These are phyloP conservation scores for Struthio camelus DNA, from an alignment of 2,113 vertebrate genomes.

Conservation along the genomic window DNA sequence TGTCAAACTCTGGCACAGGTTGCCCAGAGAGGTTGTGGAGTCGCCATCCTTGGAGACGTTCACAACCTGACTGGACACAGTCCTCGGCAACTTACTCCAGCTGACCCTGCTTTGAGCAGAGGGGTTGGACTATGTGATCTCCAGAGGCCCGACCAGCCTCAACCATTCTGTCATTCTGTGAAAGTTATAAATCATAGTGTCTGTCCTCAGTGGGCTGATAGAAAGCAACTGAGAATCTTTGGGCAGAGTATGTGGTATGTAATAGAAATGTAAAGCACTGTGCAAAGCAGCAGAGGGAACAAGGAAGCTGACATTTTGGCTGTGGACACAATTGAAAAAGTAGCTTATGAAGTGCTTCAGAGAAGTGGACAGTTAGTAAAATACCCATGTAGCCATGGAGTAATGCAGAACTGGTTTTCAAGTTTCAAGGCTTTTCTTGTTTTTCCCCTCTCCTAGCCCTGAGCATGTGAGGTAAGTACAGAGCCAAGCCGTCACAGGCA, in stretches of 20 bases:
- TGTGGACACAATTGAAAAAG: background rate
- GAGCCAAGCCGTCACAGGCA: background rate
- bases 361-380: background rate
- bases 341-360: background rate
- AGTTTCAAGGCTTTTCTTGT: background rate
- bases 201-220: background rate
- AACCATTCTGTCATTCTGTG: background rate
- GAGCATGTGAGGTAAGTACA: background rate
- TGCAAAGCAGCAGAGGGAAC: background rate
- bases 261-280: background rate
- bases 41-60: too few species aligned
- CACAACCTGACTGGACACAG: too few species aligned
- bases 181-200: background rate
- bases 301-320: background rate
- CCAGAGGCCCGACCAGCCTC: background rate
- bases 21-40: too few species aligned
- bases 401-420: background rate
- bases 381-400: background rate
- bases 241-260: background rate
- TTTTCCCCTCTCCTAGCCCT: background rate
- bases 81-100: background rate
- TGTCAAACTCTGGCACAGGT: too few species aligned
- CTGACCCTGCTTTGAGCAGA: background rate
- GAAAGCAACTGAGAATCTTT: background rate
- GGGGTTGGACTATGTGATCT: background rate